Evolutionary conservation across 2,888 invertebrate genomes (phyloP).

Genomic region (Augiades crinisus): DNA sequence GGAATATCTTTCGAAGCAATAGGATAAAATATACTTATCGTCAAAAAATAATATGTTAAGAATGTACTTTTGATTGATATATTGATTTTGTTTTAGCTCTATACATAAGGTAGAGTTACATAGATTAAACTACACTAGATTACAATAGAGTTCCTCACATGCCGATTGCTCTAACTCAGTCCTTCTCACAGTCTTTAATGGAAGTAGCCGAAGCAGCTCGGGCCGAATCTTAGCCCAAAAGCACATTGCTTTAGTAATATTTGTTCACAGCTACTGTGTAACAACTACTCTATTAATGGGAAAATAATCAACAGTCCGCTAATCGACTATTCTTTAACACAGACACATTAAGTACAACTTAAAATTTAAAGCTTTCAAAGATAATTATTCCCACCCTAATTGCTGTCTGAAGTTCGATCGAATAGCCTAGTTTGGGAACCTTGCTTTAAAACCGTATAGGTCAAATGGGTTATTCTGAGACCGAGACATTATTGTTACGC

Average conservation of each 20-base stretch:
- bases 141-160: not conserved
- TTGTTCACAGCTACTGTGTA: no score
- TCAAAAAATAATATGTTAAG: no score
- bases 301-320: not conserved
- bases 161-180: no score
- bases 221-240: not conserved
- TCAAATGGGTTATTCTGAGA: conserved; percentile 16
- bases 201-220: no score
- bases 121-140: no score
- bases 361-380: conserved; percentile 9
- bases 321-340: not conserved
- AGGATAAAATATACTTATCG: no score
- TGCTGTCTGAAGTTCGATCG: conserved; percentile 17
- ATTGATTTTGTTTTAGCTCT: no score
- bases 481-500: not conserved
- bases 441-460: conserved; percentile 13
- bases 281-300: not conserved
- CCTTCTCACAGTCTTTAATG: no score
- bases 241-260: no score
- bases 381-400: conserved; percentile 14
- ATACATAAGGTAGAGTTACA: no score
- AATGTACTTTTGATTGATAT: no score
- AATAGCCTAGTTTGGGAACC: conserved; percentile 15
- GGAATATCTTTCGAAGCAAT: no score
- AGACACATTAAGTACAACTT: conserved; percentile 1